phyloP scores from a whole-genome alignment of 2,888 invertebrate genomes.

The Bursaphelenchus okinawaensis region DNA sequence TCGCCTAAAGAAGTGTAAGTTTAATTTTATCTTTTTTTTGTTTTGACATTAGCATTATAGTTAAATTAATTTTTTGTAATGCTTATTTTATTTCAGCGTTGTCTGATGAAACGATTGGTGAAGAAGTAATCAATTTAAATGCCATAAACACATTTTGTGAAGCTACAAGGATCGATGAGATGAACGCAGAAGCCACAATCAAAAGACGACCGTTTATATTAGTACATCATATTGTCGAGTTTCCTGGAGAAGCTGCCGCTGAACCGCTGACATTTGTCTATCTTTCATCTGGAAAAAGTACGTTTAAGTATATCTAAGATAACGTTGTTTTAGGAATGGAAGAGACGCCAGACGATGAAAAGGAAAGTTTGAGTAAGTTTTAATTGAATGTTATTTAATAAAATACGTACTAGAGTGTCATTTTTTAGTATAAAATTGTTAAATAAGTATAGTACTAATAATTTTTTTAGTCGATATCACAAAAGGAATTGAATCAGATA shows the following conservation, averaged over 20 bases:
- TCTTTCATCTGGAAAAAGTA: neutral
- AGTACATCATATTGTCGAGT: slow-evolving; percentile 6
- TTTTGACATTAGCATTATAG: neutral
- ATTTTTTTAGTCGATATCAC: neutral
- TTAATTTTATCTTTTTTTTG: neutral
- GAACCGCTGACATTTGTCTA: neutral
- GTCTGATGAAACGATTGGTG: neutral
- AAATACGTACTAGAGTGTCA: too few species aligned
- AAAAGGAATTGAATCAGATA: neutral
- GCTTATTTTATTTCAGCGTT: neutral
- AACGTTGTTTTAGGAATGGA: neutral
- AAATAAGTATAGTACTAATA: too few species aligned
- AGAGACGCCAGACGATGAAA: neutral
- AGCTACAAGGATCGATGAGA: neutral
- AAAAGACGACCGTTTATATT: slow-evolving; percentile 5
- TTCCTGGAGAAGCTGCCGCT: neutral
- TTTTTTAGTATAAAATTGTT: too few species aligned
- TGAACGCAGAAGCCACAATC: neutral
- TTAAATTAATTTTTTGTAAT: neutral
- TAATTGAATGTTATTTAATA: too few species aligned
- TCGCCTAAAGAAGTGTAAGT: slow-evolving; percentile 8
- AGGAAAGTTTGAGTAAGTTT: neutral
- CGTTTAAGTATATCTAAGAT: neutral
- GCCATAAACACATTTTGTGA: slow-evolving; percentile 1
- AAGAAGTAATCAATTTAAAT: slow-evolving; percentile 3